Evolutionary conservation across 2,888 invertebrate genomes (phyloP).

Genomic region (Tolmerus cingulatus): DNA sequence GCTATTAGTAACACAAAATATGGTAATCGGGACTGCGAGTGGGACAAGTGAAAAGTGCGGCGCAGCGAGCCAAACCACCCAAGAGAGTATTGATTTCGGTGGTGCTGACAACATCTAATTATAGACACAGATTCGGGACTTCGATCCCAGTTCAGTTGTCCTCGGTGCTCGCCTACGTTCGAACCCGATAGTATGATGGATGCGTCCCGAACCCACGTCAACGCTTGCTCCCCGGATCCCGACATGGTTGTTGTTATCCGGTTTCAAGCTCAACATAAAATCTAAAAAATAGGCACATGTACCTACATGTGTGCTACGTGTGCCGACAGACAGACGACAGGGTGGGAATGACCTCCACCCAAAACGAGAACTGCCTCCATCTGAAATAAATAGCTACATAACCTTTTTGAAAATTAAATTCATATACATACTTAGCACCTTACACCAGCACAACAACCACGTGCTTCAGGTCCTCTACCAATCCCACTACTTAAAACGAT

Average conservation of each 20-base stretch:
- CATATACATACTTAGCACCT: no score
- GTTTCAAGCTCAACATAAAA: not conserved
- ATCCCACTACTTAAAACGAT: no score
- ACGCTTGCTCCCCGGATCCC: not conserved
- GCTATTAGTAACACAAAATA: slow-evolving; percentile 40
- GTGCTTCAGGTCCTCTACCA: no score
- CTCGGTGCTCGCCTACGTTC: not conserved
- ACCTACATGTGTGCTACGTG: not conserved
- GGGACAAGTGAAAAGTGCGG: not conserved
- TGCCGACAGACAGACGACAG: not conserved
- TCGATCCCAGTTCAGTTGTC: not conserved
- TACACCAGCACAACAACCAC: no score
- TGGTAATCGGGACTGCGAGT: slow-evolving; percentile 15
- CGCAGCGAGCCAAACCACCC: not conserved
- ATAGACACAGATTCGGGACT: slow-evolving; percentile 1
- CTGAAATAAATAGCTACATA: no score
- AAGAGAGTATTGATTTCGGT: slow-evolving; percentile 9
- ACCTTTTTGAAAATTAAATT: no score
- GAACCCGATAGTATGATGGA: not conserved
- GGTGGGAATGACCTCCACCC: not conserved
- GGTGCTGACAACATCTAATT: slow-evolving; percentile 4
- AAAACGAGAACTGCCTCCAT: no score
- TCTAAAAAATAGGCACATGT: not conserved
- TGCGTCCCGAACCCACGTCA: not conserved
- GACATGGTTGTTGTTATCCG: not conserved